Conservation (phyloP, 2,113 vertebrate species). For the Herpetotheres cachinnans region DNA sequence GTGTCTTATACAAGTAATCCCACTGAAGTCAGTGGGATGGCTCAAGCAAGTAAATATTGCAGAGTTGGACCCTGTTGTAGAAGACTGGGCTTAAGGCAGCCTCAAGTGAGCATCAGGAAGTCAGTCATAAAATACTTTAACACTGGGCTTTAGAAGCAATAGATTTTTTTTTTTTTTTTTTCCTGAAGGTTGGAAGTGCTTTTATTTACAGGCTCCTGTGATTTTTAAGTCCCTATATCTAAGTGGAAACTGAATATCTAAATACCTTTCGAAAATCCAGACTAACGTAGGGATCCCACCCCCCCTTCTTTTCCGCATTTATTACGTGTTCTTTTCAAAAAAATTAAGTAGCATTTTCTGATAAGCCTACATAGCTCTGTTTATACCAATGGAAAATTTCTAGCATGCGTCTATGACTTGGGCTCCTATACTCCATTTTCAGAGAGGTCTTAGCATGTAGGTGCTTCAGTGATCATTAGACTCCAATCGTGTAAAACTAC, state of each 20-base stretch:
- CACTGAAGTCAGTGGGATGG: constrained; percentile 56
- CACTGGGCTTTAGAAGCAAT: constrained; percentile 46
- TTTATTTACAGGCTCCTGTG: not conserved
- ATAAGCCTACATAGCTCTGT: not conserved
- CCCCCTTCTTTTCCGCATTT: not conserved
- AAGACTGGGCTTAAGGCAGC: not conserved
- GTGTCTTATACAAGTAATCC: constrained; percentile 55
- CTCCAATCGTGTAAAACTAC: not conserved
- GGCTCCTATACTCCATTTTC: not conserved
- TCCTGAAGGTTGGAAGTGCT: not conserved
- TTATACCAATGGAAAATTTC: not conserved
- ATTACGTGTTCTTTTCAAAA: not conserved
- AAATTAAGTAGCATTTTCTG: not conserved
- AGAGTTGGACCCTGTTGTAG: not conserved
- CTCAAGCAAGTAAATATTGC: constrained; percentile 29
- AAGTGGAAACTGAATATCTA: not conserved
- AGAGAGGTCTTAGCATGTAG: not conserved
- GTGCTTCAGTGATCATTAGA: not conserved
- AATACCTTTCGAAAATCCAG: not conserved
- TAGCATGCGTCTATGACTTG: not conserved
- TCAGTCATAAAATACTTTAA: constrained; percentile 40
- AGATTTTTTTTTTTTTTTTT: not conserved
- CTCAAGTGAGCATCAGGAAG: constrained; percentile 42
- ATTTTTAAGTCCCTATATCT: not conserved
- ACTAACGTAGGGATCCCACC: not conserved